Evolutionary conservation across 2,113 vertebrate genomes (phyloP), one percentile per base, ranked within the genome.

Genomic region (Plecotus auritus): DNA sequence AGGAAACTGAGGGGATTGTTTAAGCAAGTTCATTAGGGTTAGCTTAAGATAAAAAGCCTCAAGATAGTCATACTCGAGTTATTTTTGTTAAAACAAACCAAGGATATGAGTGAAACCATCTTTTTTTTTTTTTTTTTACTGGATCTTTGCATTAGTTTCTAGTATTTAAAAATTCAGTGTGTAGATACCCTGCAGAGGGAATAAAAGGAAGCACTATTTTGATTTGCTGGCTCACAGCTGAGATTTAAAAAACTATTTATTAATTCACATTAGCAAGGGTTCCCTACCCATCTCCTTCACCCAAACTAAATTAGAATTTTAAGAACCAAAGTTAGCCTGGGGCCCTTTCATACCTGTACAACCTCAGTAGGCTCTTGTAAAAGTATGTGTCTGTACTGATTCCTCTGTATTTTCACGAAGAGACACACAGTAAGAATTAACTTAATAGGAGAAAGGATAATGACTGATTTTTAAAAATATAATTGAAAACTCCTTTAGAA

Each of bases 1-100:
- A 90, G n/a, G 32, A 89, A 82, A 28, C 76, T 73, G 40, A 90
- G 82, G 72, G 87, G 40, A 88, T 9, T 42, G 26, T 35, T 89
- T 22, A 37, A 84, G 61, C 42, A 73, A 80, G 59, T 96, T 93
- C 84, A 84, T 85, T 64, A 85, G 40, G 32, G 17, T 35, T 91
- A 76, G 45, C 13, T 64, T 92, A 94, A 85, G 85, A 84, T 61
- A 85, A 94, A 94, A 95, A 84, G n/a, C 7, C 47, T 89, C 32
- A 61, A 81, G 67, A 82, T 32, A 67, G 16, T n/a, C 85, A 93
- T 35, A 70, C 20, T 77, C 26, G 37, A 85, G 32, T 59, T 85
- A 91, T 77, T 92, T 95, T 96, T 95, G 49, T 85, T 93, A 90
- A 91, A 91, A 91, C 2, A 51, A 42, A 26, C 28, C 37, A 95